Conservation (phyloP, 2,797 vertebrate species). For the Falco berigora region DNA sequence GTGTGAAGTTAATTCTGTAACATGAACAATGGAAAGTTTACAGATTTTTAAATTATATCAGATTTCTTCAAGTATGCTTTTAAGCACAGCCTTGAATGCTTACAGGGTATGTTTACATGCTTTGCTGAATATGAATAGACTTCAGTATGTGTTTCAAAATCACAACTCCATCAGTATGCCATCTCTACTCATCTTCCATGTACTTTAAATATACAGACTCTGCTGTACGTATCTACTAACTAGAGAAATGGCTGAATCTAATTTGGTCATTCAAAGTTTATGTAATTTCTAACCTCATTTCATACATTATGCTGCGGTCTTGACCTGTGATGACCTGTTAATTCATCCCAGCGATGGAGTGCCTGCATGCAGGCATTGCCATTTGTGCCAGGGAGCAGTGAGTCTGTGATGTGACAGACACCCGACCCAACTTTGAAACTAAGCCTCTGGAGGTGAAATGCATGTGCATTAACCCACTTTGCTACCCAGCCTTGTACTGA, state of each 20-base stretch:
- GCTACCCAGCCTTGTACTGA: background rate
- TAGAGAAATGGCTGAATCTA: background rate
- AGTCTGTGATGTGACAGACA: background rate
- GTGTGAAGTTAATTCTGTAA: background rate
- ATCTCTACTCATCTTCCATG: background rate
- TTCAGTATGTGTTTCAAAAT: background rate
- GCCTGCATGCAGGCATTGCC: background rate
- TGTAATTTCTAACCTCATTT: background rate
- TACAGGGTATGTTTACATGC: accelerated
- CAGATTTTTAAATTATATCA: background rate
- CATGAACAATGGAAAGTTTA: background rate
- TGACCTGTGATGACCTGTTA: background rate
- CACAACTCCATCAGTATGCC: background rate
- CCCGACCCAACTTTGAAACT: background rate
- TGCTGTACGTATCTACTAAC: background rate
- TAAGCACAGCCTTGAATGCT: background rate
- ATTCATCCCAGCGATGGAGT: background rate
- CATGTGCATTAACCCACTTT: background rate
- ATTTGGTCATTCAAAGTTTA: background rate
- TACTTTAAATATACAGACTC: background rate
- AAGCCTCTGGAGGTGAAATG: background rate
- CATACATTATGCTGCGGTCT: background rate
- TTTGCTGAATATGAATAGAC: background rate
- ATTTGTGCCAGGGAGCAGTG: background rate
- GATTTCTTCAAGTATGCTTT: background rate